Evolutionary conservation across 2,797 vertebrate genomes (phyloP), one percentile per base, ranked within the genome.

Genomic region (Malurus leucopterus): DNA sequence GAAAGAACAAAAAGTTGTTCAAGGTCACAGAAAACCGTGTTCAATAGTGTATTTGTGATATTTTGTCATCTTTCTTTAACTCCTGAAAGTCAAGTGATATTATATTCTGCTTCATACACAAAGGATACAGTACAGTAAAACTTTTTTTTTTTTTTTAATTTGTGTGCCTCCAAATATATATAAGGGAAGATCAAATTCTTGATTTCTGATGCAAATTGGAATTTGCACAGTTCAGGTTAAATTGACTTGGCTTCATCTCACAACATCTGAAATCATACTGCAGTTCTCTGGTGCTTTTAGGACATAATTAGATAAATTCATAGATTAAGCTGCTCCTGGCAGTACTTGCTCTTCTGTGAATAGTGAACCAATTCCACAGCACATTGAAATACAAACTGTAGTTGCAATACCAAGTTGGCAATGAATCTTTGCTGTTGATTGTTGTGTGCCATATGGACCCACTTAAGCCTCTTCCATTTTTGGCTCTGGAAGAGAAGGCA

Each of bases 271-370:
- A 95, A 96, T 84, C 47, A 88, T 68, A 90, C 88, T 89, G 92
- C 93, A 64, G 84, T 91, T 89, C 93, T 95, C 88, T 38, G 5
- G 70, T 76, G 78, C 71, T 95, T 95, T 96, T 88, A 95, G 94
- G 88, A 95, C 93, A 93, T 95, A 95, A 96, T 95, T 96, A 96
- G 94, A 94, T 93, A 95, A 95, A 96, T 95, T 96, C 93, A 95
- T 92, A 96, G 93, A 95, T 93, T 91, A 95, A 95, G 93, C 95
- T 80, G 87, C 91, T 95, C 77, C 95, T 96, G 96, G 96, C 95
- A 96, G 85, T 65, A 88, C 74, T 94, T 87, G 53, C 93, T 94
- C 93, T 90, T 95, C 93, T 92, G 94, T 95, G 95, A 96, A 95
- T 95, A 95, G 92, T 61, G 73, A 91, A 94, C 85, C 93, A 80